Evolutionary conservation across 1,140 invertebrate species (phyloP).

Genomic region (Chironomus tepperi): DNA sequence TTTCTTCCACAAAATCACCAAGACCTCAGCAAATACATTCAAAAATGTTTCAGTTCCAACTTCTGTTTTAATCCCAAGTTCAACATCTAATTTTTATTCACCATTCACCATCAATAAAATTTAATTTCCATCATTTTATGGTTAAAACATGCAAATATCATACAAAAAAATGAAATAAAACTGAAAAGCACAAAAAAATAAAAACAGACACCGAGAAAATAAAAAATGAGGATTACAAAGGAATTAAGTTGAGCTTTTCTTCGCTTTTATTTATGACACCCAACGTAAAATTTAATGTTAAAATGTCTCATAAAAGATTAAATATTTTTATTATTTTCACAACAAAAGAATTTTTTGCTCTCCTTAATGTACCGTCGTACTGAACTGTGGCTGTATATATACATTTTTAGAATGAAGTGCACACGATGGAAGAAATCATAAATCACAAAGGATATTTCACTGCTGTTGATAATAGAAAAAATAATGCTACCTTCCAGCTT

Average conservation of each 20-base stretch:
- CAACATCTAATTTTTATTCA: too few relatives aligned
- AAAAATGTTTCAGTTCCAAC: too few relatives aligned
- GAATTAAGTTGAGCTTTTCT: slow-evolving; percentile 11
- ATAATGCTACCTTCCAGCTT: neutral
- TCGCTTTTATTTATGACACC: slow-evolving; percentile 20
- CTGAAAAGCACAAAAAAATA: neutral
- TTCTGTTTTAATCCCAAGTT: too few relatives aligned
- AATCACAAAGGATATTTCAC: neutral
- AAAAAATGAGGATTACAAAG: slow-evolving; percentile 20
- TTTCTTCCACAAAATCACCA: too few relatives aligned
- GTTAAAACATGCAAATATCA: slow-evolving; percentile 10
- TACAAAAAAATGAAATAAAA: too few relatives aligned
- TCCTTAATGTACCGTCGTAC: too few relatives aligned
- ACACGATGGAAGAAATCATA: neutral
- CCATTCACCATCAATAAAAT: too few relatives aligned
- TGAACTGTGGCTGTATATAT: neutral
- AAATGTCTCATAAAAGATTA: slow-evolving; percentile 24
- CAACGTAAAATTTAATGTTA: slow-evolving; percentile 23
- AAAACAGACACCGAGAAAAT: neutral
- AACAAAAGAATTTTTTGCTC: too few relatives aligned
- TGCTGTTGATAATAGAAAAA: neutral
- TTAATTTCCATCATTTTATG: neutral
- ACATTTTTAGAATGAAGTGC: neutral
- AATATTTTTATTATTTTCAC: slow-evolving; percentile 19
- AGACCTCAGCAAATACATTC: too few relatives aligned